Conservation (phyloP, 2,888 invertebrate genomes). For the Lepas anatifera region DNA sequence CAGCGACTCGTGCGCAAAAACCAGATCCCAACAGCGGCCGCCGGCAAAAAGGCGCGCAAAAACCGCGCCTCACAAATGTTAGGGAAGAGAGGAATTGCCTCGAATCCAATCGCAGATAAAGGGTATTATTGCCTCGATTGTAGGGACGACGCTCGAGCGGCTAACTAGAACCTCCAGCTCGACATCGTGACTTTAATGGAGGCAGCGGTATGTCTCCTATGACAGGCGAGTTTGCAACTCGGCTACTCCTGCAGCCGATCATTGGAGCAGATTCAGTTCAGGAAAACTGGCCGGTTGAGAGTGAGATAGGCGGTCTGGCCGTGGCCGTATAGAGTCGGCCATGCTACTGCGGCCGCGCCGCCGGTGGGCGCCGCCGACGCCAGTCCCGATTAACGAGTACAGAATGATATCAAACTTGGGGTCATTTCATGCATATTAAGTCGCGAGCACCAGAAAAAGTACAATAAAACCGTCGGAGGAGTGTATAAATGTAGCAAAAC, state of each 20-base stretch:
- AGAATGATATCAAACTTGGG: constrained; percentile 8
- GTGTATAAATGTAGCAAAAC: constrained; percentile 1
- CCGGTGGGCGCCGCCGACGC: too few species aligned
- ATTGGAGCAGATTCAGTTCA: too few species aligned
- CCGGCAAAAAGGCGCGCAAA: neutral
- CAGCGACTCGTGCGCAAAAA: neutral
- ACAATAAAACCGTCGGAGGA: neutral
- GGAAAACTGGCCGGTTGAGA: too few species aligned
- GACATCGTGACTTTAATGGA: too few species aligned
- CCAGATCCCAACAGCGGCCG: neutral
- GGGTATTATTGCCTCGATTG: neutral
- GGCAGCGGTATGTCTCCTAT: too few species aligned
- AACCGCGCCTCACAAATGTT: neutral
- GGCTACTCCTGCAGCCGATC: too few species aligned
- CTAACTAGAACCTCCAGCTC: too few species aligned
- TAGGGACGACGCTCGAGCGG: too few species aligned
- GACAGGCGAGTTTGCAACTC: too few species aligned
- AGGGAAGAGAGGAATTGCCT: constrained; percentile 2
- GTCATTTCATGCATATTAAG: constrained; percentile 10
- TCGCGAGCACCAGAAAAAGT: neutral
- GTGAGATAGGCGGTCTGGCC: too few species aligned
- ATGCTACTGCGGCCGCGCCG: too few species aligned
- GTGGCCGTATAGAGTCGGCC: too few species aligned
- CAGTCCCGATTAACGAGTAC: neutral
- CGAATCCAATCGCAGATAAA: constrained; percentile 8